A percentile compares a stretch with the other conserved stretches of the same genome.
These are phyloP conservation scores for Eulimnadia texana DNA, from an alignment of 1,140 invertebrate species.

Conservation along the genomic window DNA sequence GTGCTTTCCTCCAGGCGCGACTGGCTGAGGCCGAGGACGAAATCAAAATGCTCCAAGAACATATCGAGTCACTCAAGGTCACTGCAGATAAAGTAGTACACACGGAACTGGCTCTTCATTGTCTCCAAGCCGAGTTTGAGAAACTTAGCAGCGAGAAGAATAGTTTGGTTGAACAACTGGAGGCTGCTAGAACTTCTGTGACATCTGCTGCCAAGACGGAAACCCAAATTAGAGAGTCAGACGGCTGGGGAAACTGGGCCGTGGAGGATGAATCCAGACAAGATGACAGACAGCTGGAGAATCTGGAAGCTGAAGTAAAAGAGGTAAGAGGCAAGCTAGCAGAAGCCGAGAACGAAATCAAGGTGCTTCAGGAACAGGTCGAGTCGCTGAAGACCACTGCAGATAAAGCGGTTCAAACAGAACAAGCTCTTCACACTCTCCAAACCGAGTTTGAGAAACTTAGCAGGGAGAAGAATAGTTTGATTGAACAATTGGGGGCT, in stretches of 20 bases:
- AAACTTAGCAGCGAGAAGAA: neutral
- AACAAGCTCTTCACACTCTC: neutral
- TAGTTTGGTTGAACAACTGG: neutral
- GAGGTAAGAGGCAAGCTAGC: too few species aligned
- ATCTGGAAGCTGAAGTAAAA: too few species aligned
- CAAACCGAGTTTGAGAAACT: neutral
- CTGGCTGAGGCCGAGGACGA: neutral
- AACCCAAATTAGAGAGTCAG: too few species aligned
- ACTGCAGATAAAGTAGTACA: constrained; percentile 5
- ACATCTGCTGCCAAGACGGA: too few species aligned
- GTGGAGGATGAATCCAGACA: too few species aligned
- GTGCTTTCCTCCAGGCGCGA: neutral
- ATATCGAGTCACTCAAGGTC: neutral
- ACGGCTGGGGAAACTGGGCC: too few species aligned
- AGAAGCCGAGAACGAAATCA: neutral
- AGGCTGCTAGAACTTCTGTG: neutral
- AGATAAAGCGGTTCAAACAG: neutral
- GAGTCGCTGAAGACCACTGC: neutral
- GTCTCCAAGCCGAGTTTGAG: too few species aligned
- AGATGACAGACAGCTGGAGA: too few species aligned
- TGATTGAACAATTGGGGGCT: neutral
- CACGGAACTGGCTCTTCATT: neutral
- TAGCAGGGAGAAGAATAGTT: neutral
- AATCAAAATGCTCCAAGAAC: neutral
- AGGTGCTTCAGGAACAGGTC: neutral